Conservation (phyloP, 2,113 vertebrate species). For the Meles meles region DNA sequence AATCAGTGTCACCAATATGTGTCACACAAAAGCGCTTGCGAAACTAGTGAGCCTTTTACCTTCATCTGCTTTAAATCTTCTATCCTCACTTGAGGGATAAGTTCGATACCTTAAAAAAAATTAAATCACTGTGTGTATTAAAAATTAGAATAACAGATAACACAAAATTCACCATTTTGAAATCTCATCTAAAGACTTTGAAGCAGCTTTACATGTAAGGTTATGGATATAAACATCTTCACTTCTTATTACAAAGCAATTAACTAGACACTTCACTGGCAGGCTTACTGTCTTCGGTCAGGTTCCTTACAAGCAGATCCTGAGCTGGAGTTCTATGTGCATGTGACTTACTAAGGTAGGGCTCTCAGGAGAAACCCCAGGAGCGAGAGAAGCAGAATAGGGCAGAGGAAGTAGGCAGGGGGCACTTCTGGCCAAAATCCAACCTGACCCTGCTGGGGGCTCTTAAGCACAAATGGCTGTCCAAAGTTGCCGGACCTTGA, state of each 20-base stretch:
- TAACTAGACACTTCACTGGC: not conserved
- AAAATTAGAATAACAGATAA: not conserved
- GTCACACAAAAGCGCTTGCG: not conserved
- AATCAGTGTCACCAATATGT: not conserved
- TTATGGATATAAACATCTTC: not conserved
- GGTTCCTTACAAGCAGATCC: not conserved
- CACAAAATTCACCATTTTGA: not conserved
- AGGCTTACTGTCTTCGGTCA: not conserved
- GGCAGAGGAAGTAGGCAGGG: not conserved
- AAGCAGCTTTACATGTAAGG: not conserved
- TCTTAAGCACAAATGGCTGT: not conserved
- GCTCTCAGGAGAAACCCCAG: not conserved
- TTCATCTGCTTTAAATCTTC: constrained; percentile 99
- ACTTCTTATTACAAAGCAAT: constrained; percentile 22
- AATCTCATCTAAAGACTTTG: not conserved
- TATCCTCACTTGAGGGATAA: constrained; percentile 95
- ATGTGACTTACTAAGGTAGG: fast-evolving
- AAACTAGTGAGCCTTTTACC: constrained; percentile 79
- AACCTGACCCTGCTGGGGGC: not conserved
- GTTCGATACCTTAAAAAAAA: constrained; percentile 85
- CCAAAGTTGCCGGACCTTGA: not conserved
- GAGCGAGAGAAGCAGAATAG: not conserved
- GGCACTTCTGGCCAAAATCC: not conserved
- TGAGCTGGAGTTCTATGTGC: not conserved
- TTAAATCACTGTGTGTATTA: not conserved